Percentiles rank a stretch among this genome's conserved stretches.
Conservation (phyloP, 1,140 invertebrate genomes). For the Leptinotarsa texana region DNA sequence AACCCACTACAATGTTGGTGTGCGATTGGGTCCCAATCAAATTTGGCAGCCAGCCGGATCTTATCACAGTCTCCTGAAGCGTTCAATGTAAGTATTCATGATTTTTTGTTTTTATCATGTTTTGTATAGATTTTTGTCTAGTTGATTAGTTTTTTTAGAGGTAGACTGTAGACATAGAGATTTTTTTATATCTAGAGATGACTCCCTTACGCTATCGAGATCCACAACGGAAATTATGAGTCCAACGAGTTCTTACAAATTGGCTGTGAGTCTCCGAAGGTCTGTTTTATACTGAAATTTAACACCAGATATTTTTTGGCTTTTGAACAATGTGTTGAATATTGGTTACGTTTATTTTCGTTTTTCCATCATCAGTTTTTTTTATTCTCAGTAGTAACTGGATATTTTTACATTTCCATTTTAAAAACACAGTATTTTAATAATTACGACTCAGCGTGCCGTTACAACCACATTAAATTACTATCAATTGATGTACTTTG, state of each 20-base stretch:
- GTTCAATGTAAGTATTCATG: conserved; percentile 59
- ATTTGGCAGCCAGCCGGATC: conserved; percentile 69
- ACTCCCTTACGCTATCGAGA: conserved; percentile 14
- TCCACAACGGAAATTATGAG: conserved; percentile 35
- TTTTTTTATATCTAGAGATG: conserved; percentile 25
- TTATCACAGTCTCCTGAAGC: conserved; percentile 45
- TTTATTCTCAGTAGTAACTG: too few species aligned
- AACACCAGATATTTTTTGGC: neutral
- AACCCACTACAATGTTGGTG: conserved; percentile 69
- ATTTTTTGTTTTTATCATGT: neutral
- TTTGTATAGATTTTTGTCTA: conserved; percentile 8
- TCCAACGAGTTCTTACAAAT: conserved; percentile 42
- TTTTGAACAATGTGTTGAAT: too few species aligned
- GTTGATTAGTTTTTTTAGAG: conserved; percentile 3
- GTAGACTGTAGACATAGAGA: conserved; percentile 24
- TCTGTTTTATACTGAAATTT: conserved; percentile 30
- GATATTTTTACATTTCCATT: too few species aligned
- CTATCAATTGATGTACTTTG: too few species aligned
- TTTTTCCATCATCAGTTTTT: too few species aligned
- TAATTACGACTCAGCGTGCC: too few species aligned
- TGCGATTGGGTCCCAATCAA: conserved; percentile 67
- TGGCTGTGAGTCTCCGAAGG: conserved; percentile 32
- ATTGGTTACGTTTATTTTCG: too few species aligned
- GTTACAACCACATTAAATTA: too few species aligned
- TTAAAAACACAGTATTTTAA: too few species aligned